Base-by-base conservation (phyloP, 2,113 vertebrate genomes). In the Carollia perspicillata region DNA sequence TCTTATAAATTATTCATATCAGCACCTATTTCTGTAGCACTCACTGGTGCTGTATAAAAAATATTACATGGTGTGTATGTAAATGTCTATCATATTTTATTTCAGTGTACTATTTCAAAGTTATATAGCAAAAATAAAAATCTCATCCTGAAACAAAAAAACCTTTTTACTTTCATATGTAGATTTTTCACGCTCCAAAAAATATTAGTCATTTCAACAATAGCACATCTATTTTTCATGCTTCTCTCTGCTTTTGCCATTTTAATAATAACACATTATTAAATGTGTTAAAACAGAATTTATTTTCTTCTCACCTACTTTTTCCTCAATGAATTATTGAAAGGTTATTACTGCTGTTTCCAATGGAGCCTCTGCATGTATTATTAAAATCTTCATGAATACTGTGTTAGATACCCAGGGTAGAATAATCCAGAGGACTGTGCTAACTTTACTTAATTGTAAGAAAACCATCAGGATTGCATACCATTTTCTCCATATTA, bases 1-100 rank as follows among this genome's bases (percentile, higher is more conserved):
- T 77, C 68, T 93, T 79, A 95, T 97, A 90, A 94, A 97, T 97
- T 90, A 96, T 97, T 97, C 90, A 95, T 86, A 65, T 66, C 33
- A 63, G n/a, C 26, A 86, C 66, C 69, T 93, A 90, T 88, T 95
- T 91, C 86, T 88, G 87, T n/a, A 94, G 60, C n/a, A 33, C 13
- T 72, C 22, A 30, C 35, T 66, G 44, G 58, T 66, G 69, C 35
- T 78, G 17, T 92, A 93, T 93, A 88, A 95, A 88, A 95, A 97
- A 92, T 95, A 88, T 95, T 94, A 63, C 30, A 69, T 1, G n/a
- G 53, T 60, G 6, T 49, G 5, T 78, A 66, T 95, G 28, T 33
- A 87, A 88, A 88, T 89, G 78, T 65, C 47, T 90, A 87, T 90
- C 58, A 58, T 90, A 87, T 85, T 94, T 97, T 94, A 85, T 95